Conservation (phyloP, 1,140 invertebrate species). For the Arctopsyche grandis region DNA sequence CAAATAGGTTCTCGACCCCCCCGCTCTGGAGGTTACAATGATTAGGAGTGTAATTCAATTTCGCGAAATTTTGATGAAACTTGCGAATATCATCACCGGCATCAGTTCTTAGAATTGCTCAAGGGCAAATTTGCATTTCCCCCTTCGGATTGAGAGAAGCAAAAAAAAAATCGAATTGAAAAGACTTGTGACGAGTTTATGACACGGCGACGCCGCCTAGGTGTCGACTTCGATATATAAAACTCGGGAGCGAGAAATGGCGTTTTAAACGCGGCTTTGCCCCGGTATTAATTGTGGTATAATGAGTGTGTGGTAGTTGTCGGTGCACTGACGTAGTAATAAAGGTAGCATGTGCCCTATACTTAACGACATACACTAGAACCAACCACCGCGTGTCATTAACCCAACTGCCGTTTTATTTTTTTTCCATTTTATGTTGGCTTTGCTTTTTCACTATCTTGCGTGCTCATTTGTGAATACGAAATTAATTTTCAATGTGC, state of each 20-base stretch:
- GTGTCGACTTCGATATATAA: constrained; percentile 28
- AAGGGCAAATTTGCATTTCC: no score
- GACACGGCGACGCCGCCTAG: constrained; percentile 23
- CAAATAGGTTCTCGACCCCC: no score
- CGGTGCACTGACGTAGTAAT: constrained; percentile 37
- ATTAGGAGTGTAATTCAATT: no score
- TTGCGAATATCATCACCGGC: no score
- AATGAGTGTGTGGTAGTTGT: constrained; percentile 26
- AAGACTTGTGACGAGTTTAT: not conserved
- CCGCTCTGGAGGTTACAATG: not conserved
- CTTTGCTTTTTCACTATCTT: not conserved
- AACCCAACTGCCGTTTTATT: constrained; percentile 31
- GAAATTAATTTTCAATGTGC: constrained; percentile 10
- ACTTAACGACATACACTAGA: constrained; percentile 33
- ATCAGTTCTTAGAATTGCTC: no score
- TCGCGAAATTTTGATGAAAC: no score
- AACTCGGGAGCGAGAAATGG: constrained; percentile 19
- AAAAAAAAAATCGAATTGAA: no score
- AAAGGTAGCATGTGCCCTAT: constrained; percentile 34
- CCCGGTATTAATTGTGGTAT: constrained; percentile 38
- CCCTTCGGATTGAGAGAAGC: no score
- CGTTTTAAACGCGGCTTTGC: constrained; percentile 22
- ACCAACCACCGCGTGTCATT: constrained; percentile 16
- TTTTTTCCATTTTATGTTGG: not conserved
- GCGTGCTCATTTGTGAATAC: not conserved